Conservation (phyloP, 2,113 vertebrate genomes). For the Marmota monax region DNA sequence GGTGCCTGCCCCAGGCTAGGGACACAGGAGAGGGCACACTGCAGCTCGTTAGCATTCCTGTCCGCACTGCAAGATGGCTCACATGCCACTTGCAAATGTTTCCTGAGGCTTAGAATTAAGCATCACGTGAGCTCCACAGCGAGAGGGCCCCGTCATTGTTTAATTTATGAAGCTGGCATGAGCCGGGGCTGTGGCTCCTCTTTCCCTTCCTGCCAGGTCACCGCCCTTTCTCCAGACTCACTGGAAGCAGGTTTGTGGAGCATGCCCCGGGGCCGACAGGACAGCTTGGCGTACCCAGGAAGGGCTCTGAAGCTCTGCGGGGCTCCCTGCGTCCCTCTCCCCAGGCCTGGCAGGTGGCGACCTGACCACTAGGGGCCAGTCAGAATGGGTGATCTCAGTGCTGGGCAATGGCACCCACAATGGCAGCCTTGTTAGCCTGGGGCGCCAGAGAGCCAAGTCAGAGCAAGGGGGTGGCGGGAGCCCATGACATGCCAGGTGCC, state of each 20-base stretch:
- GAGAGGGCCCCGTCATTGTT: fast-evolving
- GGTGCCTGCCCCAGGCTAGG: background rate
- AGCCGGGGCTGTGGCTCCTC: background rate
- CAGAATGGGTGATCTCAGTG: no score
- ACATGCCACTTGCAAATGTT: background rate
- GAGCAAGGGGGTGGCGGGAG: background rate
- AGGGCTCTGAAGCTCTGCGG: background rate
- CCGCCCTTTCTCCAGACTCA: no score
- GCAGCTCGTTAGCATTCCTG: background rate
- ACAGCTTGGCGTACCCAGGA: background rate
- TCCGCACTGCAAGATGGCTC: background rate
- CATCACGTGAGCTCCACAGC: background rate
- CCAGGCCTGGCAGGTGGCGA: background rate
- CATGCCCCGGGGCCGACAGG: no score
- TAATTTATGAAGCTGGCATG: no score
- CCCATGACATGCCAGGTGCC: no score
- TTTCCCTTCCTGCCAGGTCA: background rate
- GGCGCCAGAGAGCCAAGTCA: background rate
- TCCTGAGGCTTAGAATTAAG: background rate
- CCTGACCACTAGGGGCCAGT: fast-evolving
- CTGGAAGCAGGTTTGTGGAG: background rate
- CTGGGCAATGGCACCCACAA: background rate
- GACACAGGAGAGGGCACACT: background rate
- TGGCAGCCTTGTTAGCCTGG: background rate
- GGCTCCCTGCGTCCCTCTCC: background rate